Conservation (phyloP, 37 sponge, comb jelly and placozoan species). For the Axinella damicornis region DNA sequence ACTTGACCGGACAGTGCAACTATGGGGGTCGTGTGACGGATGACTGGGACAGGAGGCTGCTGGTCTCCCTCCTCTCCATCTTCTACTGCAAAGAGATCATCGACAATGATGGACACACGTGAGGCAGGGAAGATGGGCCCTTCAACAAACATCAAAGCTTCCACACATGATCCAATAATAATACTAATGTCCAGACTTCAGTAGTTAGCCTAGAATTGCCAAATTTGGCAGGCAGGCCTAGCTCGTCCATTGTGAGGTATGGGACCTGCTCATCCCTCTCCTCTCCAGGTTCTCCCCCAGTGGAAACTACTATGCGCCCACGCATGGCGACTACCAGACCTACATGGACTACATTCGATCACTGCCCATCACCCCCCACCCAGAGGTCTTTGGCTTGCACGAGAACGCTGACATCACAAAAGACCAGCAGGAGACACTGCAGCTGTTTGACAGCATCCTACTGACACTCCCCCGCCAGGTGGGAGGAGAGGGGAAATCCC, state of each 20-base stretch:
- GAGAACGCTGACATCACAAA: conserved; percentile 99
- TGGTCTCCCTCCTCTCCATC: conserved; percentile 89
- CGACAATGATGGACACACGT: conserved; percentile 84
- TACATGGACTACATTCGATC: conserved; percentile 93
- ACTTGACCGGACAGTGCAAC: conserved; percentile 99
- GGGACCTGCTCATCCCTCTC: background rate
- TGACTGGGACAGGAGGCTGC: conserved; percentile 93
- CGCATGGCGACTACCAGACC: conserved; percentile 85
- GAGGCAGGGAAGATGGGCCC: background rate
- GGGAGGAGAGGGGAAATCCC: conserved; percentile 92
- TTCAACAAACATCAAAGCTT: too few species aligned
- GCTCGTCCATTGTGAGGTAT: too few species aligned
- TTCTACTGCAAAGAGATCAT: conserved; percentile 89
- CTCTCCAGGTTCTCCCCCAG: conserved; percentile 90
- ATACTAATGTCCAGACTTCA: too few species aligned
- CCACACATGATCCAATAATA: too few species aligned
- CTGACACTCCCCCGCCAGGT: conserved; percentile 91
- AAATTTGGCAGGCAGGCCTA: too few species aligned
- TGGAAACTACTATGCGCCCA: conserved; percentile 91
- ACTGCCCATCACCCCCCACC: conserved; percentile 94
- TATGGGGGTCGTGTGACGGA: conserved; percentile 99
- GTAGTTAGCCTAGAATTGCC: too few species aligned
- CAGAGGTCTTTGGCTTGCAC: conserved; percentile 98
- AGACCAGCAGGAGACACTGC: conserved; percentile 95
- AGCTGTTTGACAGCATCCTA: conserved; percentile 94